Base-by-base conservation (phyloP, 2,888 invertebrate species). In the Stictocephala bisonia region DNA sequence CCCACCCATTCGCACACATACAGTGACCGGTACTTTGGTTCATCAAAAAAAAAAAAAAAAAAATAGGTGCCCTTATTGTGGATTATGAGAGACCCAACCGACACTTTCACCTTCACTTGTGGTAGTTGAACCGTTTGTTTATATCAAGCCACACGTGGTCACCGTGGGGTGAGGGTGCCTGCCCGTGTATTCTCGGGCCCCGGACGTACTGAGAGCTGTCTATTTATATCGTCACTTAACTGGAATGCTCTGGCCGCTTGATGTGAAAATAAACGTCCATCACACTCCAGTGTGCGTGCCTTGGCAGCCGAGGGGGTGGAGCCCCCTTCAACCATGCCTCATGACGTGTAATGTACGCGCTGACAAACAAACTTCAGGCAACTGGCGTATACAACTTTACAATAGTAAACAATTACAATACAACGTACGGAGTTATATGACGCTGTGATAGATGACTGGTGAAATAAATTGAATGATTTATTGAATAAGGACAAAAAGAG, bases 261-360 rank as follows among this genome's bases (percentile, higher is more conserved):
- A 11, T 64, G 44, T 64, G 41, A 44, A 64, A 64, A 64, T 64
- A 64, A 64, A 64, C 64, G 44, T 44, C 26, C 26, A 40, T 44
- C 64, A 44, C 44, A 64, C 27, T 27, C 15, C 64, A n/a, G 1
- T 11, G n/a, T n/a, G n/a, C n/a, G n/a, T n/a, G n/a, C n/a, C n/a
- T n/a, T n/a, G n/a, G n/a, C n/a, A n/a, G n/a, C n/a, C n/a, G n/a
- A n/a, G 1, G 40, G 20, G 3, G n/a, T 22, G 13, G 64, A 11
- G 20, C 7, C 29, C 22, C 60, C 26, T 53, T 26, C 7, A 15
- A 7, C 53, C 53, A 24, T 3, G 27, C 3, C 51, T 6, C 22
- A 22, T 11, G 13, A 29, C n/a, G n/a, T 29, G 56, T n/a, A 1
- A n/a, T 29, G n/a, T 11, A 31, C 13, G n/a, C 15, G 15, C 26